Percentiles rank a stretch among this genome's conserved stretches.
These are phyloP conservation scores for Dioctria rufipes DNA, from an alignment of 2,888 invertebrate genomes.

Conservation along the genomic window DNA sequence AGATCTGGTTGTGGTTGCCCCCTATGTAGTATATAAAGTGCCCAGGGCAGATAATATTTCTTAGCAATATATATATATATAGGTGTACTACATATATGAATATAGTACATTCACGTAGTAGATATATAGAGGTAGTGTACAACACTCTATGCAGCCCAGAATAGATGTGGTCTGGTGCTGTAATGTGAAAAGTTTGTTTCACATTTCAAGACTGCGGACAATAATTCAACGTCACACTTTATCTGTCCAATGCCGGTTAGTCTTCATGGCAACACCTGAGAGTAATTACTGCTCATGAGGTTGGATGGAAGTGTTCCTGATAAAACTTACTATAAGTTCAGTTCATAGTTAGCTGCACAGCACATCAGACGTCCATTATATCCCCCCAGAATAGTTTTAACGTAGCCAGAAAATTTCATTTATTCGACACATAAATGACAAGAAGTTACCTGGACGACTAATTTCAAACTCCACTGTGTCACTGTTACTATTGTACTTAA, in stretches of 20 bases:
- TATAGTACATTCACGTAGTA: not conserved
- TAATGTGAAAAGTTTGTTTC: constrained; percentile 26
- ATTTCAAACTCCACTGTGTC: not conserved
- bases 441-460: constrained; percentile 13
- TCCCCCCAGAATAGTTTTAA: not conserved
- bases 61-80: too few species aligned
- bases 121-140: not conserved
- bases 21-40: too few species aligned
- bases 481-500: too few species aligned
- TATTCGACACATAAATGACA: constrained; percentile 21
- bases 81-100: too few species aligned
- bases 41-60: too few species aligned
- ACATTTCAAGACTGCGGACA: constrained; percentile 11
- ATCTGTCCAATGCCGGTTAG: not conserved
- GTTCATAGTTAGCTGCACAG: constrained; percentile 15
- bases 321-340: not conserved
- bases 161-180: constrained; percentile 11
- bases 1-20: not conserved
- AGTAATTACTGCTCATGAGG: constrained; percentile 24
- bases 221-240: constrained; percentile 20
- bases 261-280: constrained; percentile 5
- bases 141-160: too few species aligned
- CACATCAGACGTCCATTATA: constrained; percentile 6
- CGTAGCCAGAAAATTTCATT: not conserved
- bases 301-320: constrained; percentile 1